Percentiles rank a stretch among this genome's conserved stretches.
phyloP scores from a whole-genome alignment of 2,113 vertebrate genomes.

The Peromyscus leucopus region DNA sequence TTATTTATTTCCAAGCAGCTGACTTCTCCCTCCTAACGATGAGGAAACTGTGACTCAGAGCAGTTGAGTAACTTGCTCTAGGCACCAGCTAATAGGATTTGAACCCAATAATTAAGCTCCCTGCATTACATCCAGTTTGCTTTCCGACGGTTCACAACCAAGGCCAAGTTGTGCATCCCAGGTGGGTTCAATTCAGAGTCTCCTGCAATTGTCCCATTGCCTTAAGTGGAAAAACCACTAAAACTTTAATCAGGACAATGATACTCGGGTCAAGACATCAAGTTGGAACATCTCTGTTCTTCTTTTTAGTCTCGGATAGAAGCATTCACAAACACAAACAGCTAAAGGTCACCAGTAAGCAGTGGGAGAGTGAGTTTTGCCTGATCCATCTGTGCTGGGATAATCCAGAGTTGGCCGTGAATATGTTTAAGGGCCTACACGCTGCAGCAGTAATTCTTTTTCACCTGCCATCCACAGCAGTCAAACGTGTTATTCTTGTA shows the following conservation, averaged over 20 bases:
- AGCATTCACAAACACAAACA: constrained; percentile 74
- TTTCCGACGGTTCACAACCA: neutral
- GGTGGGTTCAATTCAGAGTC: neutral
- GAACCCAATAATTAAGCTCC: constrained; percentile 16
- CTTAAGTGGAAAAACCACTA: neutral
- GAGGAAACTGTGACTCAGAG: neutral
- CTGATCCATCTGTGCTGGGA: constrained; percentile 75
- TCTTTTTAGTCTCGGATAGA: constrained; percentile 17
- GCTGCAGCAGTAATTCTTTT: constrained; percentile 72
- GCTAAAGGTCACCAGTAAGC: constrained; percentile 76
- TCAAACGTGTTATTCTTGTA: constrained; percentile 81
- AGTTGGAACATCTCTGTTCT: neutral
- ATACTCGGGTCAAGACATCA: constrained; percentile 42
- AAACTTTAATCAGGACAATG: neutral
- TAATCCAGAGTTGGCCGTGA: constrained; percentile 79
- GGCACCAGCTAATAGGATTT: constrained; percentile 26
- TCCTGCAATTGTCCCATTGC: neutral
- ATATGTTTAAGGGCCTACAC: constrained; percentile 70
- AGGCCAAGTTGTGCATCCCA: neutral
- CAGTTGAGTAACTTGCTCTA: neutral
- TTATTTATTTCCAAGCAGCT: neutral
- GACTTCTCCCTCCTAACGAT: neutral
- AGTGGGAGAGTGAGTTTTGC: constrained; percentile 58
- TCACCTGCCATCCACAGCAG: constrained; percentile 81
- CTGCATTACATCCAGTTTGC: neutral